phyloP scores from a whole-genome alignment of 2,113 vertebrate species.

The Cariama cristata region DNA sequence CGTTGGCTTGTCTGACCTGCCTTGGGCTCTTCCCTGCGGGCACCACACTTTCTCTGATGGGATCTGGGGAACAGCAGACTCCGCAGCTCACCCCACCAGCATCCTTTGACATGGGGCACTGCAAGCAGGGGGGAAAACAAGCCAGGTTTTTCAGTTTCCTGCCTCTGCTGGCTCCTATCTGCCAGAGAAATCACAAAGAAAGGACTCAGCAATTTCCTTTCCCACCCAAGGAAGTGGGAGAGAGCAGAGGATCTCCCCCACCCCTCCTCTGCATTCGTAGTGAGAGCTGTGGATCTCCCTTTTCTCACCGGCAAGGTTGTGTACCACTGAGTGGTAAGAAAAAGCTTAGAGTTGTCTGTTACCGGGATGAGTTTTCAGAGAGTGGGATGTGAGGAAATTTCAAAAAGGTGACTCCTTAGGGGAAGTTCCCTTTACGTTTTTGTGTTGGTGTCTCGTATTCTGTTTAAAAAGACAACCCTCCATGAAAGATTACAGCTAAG shows the following conservation, averaged over 20 bases:
- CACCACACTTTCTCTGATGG: neutral
- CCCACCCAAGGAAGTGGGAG: neutral
- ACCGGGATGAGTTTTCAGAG: neutral
- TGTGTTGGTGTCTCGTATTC: neutral
- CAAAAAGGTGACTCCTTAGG: slow-evolving; percentile 3
- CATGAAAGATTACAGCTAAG: neutral
- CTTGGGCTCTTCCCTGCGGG: neutral
- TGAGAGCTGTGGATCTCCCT: neutral
- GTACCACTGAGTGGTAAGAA: neutral
- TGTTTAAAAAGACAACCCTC: neutral
- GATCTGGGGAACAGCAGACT: neutral
- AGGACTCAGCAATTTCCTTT: neutral
- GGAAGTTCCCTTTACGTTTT: neutral
- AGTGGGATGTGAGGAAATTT: slow-evolving; percentile 36
- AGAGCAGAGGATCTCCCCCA: neutral
- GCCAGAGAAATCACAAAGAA: slow-evolving; percentile 2
- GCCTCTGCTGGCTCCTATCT: slow-evolving; percentile 1
- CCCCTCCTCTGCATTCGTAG: neutral
- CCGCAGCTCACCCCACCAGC: neutral
- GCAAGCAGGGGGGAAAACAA: neutral
- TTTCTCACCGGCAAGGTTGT: neutral
- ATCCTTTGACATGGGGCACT: fast-evolving
- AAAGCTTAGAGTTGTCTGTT: neutral
- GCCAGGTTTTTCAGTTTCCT: neutral
- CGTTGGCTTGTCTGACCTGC: neutral